Evolutionary conservation across 2,113 vertebrate genomes (phyloP).

Genomic region (Urocolius indicus): DNA sequence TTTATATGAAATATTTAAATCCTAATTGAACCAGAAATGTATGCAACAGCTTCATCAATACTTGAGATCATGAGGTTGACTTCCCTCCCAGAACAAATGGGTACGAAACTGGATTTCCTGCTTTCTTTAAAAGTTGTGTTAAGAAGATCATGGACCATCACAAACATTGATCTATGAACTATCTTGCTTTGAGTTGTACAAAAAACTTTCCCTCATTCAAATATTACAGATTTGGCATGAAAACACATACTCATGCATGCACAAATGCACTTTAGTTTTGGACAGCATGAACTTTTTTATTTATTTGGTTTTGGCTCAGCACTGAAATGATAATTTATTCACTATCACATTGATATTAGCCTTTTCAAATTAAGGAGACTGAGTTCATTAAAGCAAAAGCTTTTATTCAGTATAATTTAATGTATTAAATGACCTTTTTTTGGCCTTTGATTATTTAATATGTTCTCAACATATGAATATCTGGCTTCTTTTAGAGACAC

Average conservation of each 20-base stretch:
- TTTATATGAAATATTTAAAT: conserved; percentile 54
- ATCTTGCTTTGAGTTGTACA: neutral
- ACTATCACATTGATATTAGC: neutral
- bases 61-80: conserved; percentile 20
- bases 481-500: neutral
- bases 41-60: neutral
- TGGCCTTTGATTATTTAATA: neutral
- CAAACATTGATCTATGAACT: neutral
- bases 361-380: neutral
- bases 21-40: conserved; percentile 32
- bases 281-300: neutral
- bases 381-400: neutral
- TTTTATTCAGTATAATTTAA: neutral
- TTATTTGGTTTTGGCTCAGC: neutral
- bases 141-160: neutral
- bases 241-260: neutral
- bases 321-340: neutral
- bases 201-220: neutral
- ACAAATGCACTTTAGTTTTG: neutral
- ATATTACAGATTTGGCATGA: neutral
- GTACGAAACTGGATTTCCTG: neutral
- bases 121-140: neutral
- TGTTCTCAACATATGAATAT: neutral
- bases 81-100: neutral
- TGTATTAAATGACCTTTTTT: neutral